Base-by-base conservation (phyloP, 2,113 vertebrate genomes). In the Crotalus helleri region DNA sequence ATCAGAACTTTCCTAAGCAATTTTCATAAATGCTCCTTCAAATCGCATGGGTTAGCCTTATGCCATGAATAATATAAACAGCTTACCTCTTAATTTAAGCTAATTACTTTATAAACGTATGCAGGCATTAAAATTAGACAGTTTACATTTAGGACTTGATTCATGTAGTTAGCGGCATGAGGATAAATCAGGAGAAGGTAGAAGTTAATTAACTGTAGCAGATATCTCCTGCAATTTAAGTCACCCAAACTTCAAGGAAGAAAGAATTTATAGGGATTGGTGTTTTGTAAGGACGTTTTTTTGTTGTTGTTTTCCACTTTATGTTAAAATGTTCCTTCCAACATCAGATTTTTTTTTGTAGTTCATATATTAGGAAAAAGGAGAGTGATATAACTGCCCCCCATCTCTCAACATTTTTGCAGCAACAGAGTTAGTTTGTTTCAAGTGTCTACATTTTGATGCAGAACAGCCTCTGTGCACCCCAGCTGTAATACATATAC, bases 21-120 rank as follows among this genome's bases (percentile, higher is more conserved):
- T 95, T 64, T 95, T 95, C 92, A 74, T 87, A 7, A 92, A 44
- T 92, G 95, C 93, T 10, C n/a, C 87, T 88, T 39, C 49, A 33
- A 74, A 61, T 85, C 26, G 15, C 0, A 0, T 93, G 92, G 15
- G 88, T 94, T 91, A 85, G 92, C 39, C 93, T 64, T 92, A 87
- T 95, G 95, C 88, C 3, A 92, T 92, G 85, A 94, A 95, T 93
- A 96, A 96, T 54, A 64, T 57, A 95, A 88, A 51, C 92, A 91
- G 85, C 94, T 96, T 95, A 96, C 95, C 95, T 96, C 94, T 96
- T 97, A 96, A 97, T 97, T 96, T 96, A 96, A 96, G 94, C 92
- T 96, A 97, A 97, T 94, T 95, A 96, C 95, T 96, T 95, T 91
- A 93, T 91, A 94, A 94, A 96, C 93, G 91, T 94, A 94, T 88